Conservation (phyloP, 2,888 invertebrate species). For the Thecocarcelia acutangulata region DNA sequence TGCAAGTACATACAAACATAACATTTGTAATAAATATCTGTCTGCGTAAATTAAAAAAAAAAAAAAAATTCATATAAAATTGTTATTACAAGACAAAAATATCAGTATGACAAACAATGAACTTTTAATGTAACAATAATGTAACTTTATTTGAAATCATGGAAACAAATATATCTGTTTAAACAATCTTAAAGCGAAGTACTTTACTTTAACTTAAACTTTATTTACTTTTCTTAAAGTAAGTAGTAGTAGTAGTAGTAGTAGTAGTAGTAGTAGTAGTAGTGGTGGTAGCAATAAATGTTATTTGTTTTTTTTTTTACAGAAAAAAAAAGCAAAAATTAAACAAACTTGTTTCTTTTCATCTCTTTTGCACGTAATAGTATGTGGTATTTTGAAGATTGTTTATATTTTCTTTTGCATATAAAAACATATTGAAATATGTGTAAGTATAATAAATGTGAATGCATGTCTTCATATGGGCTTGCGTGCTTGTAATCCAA, state of each 20-base stretch:
- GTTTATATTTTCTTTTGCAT: slow-evolving; percentile 16
- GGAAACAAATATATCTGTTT: no score
- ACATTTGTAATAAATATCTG: slow-evolving; percentile 25
- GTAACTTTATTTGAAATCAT: slow-evolving; percentile 35
- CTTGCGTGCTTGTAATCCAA: neutral
- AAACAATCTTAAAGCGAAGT: neutral
- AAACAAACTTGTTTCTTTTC: slow-evolving; percentile 44
- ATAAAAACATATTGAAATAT: neutral
- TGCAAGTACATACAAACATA: neutral
- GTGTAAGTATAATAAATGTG: neutral
- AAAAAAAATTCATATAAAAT: no score
- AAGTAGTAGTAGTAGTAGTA: neutral
- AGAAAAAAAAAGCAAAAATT: neutral
- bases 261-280: no score
- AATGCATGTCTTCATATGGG: neutral
- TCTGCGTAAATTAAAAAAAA: slow-evolving; percentile 29
- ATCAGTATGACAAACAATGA: slow-evolving; percentile 27
- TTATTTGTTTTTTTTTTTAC: no score
- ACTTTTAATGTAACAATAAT: slow-evolving; percentile 30
- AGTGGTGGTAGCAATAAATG: no score
- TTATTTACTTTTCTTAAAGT: neutral
- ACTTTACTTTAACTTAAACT: slow-evolving; percentile 18
- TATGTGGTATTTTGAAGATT: slow-evolving; percentile 27
- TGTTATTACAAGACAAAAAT: slow-evolving; percentile 10
- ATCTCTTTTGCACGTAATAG: neutral